phyloP scores from a whole-genome alignment of 2,113 vertebrate species.

The Stigmatopora nigra region DNA sequence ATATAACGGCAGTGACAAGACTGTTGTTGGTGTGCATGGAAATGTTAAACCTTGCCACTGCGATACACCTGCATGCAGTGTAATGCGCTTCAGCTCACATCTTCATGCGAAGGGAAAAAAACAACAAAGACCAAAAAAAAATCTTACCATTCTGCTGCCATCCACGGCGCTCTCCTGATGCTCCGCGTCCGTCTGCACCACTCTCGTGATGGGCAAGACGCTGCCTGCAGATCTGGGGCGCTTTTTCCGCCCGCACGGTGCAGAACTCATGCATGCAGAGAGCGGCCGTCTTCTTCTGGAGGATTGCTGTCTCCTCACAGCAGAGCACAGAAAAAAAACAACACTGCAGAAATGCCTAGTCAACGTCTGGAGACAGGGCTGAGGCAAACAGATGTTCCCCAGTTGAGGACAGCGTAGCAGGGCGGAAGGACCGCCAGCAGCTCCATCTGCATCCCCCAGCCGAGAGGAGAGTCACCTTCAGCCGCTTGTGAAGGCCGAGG shows the following conservation, averaged over 20 bases:
- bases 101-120: not conserved
- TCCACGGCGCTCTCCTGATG: slow-evolving; percentile 82
- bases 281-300: not conserved
- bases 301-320: slow-evolving; percentile 19
- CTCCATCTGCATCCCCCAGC: slow-evolving; percentile 70
- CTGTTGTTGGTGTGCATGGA: not conserved
- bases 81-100: not conserved
- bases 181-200: slow-evolving; percentile 73
- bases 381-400: slow-evolving; percentile 9
- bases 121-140: not conserved
- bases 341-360: not conserved
- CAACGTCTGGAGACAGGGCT: not conserved
- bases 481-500: slow-evolving; percentile 67
- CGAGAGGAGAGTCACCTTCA: slow-evolving; percentile 69
- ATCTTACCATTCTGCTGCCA: slow-evolving; percentile 88
- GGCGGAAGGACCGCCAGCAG: slow-evolving; percentile 45
- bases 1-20: not conserved
- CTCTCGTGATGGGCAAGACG: slow-evolving; percentile 77
- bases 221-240: slow-evolving; percentile 81
- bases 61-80: slow-evolving; percentile 3
- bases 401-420: slow-evolving; percentile 37
- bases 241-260: slow-evolving; percentile 89
- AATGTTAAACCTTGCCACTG: not conserved
- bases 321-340: not conserved
- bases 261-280: slow-evolving; percentile 92